These are phyloP conservation scores for Dasyprocta punctata DNA, from an alignment of 2,113 vertebrate genomes.

Conservation along the genomic window DNA sequence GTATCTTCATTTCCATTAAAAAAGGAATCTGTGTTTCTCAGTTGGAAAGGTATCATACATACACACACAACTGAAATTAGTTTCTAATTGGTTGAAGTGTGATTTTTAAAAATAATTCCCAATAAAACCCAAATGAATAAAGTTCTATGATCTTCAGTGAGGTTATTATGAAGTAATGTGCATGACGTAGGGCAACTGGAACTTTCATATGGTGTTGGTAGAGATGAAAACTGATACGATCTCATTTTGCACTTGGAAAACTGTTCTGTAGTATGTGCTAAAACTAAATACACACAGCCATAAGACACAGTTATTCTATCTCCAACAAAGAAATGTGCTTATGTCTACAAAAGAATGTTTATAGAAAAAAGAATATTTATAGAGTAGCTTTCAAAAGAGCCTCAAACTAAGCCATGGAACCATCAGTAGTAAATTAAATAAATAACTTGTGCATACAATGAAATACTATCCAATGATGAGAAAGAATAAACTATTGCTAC, in stretches of 20 bases:
- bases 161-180: neutral
- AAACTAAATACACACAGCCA: neutral
- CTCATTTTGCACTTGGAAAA: neutral
- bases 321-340: neutral
- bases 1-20: neutral
- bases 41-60: neutral
- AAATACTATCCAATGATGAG: neutral
- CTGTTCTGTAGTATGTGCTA: neutral
- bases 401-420: neutral
- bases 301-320: neutral
- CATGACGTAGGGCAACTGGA: slow-evolving; percentile 12
- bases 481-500: neutral
- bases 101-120: neutral
- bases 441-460: neutral
- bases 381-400: slow-evolving; percentile 20
- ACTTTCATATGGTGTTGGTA: neutral
- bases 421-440: neutral
- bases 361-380: slow-evolving; percentile 6
- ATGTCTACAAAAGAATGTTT: neutral
- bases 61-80: neutral
- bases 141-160: neutral
- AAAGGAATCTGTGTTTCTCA: slow-evolving; percentile 11
- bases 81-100: neutral
- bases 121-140: slow-evolving; percentile 40
- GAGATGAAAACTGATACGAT: neutral